Evolutionary conservation across 2,888 invertebrate genomes (phyloP).

Genomic region (Ochropleura leucogaster): DNA sequence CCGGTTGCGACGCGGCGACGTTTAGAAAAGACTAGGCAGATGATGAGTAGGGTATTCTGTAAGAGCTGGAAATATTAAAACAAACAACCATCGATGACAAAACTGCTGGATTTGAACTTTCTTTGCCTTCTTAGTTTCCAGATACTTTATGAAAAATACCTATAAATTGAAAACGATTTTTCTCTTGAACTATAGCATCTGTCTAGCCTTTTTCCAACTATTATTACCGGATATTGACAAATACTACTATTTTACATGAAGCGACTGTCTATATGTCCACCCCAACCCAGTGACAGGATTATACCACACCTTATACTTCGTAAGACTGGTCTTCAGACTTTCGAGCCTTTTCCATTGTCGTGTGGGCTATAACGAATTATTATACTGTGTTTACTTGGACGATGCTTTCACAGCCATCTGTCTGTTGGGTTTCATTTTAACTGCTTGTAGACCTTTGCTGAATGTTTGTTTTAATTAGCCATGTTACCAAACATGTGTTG

Average conservation of each 20-base stretch:
- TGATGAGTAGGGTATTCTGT: neutral
- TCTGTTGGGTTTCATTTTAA: conserved; percentile 15
- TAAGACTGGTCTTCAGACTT: neutral
- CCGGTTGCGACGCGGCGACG: no score
- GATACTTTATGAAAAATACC: neutral
- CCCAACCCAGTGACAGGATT: neutral
- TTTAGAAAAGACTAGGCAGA: neutral
- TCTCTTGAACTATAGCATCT: neutral
- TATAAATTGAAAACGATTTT: neutral
- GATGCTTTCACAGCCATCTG: neutral
- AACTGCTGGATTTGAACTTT: neutral
- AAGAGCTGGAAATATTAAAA: neutral
- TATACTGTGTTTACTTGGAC: neutral
- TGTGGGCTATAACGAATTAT: neutral
- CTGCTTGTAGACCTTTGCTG: conserved; percentile 1
- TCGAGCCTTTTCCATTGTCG: neutral
- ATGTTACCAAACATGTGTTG: conserved; percentile 27
- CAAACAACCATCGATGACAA: neutral
- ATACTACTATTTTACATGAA: neutral
- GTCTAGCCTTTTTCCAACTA: neutral
- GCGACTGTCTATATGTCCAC: neutral
- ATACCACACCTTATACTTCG: neutral
- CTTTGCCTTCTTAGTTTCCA: neutral
- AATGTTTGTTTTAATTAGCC: conserved; percentile 33
- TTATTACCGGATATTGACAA: neutral